Conservation (phyloP, 2,888 invertebrate species). For the Melanophora roralis region DNA sequence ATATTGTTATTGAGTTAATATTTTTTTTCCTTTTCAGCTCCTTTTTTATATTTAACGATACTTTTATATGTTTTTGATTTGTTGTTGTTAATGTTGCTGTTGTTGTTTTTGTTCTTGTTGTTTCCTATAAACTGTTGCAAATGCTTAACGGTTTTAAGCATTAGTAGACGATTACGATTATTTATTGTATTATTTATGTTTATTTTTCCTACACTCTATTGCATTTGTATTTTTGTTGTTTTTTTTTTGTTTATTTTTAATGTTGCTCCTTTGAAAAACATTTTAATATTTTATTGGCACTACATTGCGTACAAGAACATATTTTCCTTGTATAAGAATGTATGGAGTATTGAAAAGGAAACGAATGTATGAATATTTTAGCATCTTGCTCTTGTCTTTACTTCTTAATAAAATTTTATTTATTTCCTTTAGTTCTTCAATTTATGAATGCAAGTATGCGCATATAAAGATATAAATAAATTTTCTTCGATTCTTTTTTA, state of each 20-base stretch:
- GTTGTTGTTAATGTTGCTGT: not conserved
- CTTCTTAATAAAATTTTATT: not conserved
- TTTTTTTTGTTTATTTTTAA: constrained; percentile 29
- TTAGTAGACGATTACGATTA: constrained; percentile 48
- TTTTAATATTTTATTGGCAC: constrained; percentile 31
- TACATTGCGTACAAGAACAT: constrained; percentile 13
- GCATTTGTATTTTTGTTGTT: constrained; percentile 19
- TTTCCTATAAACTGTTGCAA: constrained; percentile 51
- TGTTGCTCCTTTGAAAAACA: constrained; percentile 4
- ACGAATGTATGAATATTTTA: not conserved
- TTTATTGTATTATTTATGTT: constrained; percentile 53
- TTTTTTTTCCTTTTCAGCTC: not conserved
- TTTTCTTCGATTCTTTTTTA: not conserved
- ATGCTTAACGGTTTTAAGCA: constrained; percentile 22
- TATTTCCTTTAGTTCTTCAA: not conserved
- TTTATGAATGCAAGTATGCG: constrained; percentile 1
- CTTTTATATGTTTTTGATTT: not conserved
- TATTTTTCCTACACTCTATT: constrained; percentile 7
- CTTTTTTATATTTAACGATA: not conserved
- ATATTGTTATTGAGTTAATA: constrained; percentile 40
- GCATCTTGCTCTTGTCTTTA: not conserved
- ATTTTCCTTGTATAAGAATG: constrained; percentile 41
- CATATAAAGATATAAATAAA: not conserved
- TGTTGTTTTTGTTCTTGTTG: not conserved
- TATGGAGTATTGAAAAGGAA: constrained; percentile 8